Base-by-base conservation (phyloP, 2,888 invertebrate species). In the Temnothorax ravouxi region DNA sequence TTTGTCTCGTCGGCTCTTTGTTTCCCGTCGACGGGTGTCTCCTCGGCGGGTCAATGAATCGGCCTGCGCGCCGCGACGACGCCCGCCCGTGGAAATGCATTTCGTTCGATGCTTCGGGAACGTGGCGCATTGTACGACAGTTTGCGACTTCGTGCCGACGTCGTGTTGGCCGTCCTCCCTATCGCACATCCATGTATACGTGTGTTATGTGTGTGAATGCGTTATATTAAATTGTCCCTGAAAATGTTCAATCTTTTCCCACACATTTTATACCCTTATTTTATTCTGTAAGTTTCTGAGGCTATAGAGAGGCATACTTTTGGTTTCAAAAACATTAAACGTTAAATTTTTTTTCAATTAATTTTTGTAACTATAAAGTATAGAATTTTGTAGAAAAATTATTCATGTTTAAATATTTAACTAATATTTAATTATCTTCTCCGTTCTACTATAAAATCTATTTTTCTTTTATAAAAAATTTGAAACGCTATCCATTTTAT, bases 11-110 rank as follows among this genome's bases (percentile, higher is more conserved):
- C 66, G 79, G 86, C 71, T 88, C 90, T 90, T 90, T 90, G 90
- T 90, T 84, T 88, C 83, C 59, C 84, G 84, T 90, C 86, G 90
- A 88, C 90, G 89, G 89, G 87, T 89, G 90, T 89, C 90, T 84
- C 74, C 76, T 88, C 89, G 88, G 88, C 88, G 88, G 88, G 90
- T 90, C 90, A 90, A 90, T 89, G 90, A 90, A 90, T 90, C 90
- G 89, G 86, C 62, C 87, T 52, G 41, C 52, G 41, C 76, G 72
- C 18, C 79, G 47, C 89, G 87, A 90, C 90, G 90, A 90, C 79
- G 72, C 87, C 89, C 90, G 80, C 74, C 80, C 67, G 88, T 90
- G 90, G 87, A 89, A 90, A 90, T 76, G 90, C 90, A 84, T 88
- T 88, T 88, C 88, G 88, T 88, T 88, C 77, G 86, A 76, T 71